Evolutionary conservation across 1,140 invertebrate genomes (phyloP).

Genomic region (Ostrea edulis): DNA sequence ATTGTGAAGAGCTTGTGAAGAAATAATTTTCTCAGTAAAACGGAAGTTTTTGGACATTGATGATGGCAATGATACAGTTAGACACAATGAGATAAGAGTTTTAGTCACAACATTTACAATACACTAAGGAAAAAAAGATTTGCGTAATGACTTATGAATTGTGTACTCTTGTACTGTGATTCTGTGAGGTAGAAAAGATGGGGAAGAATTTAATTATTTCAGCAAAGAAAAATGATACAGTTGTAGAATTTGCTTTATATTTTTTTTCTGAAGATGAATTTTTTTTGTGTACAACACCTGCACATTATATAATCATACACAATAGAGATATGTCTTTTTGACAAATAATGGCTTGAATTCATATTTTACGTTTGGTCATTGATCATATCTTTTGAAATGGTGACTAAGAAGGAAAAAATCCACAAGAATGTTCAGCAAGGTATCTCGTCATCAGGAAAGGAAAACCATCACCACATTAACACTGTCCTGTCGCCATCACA

Average conservation of each 20-base stretch:
- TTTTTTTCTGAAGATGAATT: not conserved
- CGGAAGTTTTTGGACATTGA: slow-evolving; percentile 18
- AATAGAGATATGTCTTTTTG: slow-evolving; percentile 30
- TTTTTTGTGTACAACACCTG: not conserved
- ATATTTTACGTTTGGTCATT: slow-evolving; percentile 32
- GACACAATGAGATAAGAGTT: not conserved
- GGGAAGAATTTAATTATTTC: slow-evolving; percentile 4
- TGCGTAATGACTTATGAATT: not conserved
- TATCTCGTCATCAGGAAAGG: slow-evolving; percentile 35
- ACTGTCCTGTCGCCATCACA: slow-evolving; percentile 30
- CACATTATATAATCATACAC: slow-evolving; percentile 19
- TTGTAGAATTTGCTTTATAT: not conserved
- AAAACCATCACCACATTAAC: slow-evolving; percentile 23
- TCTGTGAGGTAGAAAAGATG: slow-evolving; percentile 10
- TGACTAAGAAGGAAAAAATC: slow-evolving; percentile 25
- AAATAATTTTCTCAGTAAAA: not conserved
- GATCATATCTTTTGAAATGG: slow-evolving; percentile 35
- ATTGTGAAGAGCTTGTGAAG: not conserved
- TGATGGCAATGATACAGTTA: not conserved
- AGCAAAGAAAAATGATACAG: slow-evolving; percentile 13
- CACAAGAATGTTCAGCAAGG: slow-evolving; percentile 7
- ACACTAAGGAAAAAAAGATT: not conserved
- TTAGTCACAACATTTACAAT: not conserved
- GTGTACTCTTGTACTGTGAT: not conserved
- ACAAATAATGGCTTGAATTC: slow-evolving; percentile 30